Percentiles rank a stretch among this genome's conserved stretches.
Evolutionary conservation across 1,140 invertebrate species (phyloP).

Genomic region (Pemphigus obesinymphae): DNA sequence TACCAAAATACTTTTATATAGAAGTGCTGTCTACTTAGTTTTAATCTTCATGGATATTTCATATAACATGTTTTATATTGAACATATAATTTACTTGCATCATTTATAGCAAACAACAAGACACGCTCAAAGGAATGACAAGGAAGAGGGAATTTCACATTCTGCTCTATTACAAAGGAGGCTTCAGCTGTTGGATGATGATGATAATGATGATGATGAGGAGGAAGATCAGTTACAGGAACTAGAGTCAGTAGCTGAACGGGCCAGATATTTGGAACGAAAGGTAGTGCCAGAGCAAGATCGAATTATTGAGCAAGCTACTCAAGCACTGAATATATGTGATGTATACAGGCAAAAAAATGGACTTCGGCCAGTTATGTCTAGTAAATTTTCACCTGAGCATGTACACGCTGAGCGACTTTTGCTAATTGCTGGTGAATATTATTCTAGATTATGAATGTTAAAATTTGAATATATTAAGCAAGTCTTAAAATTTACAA

Average conservation of each 20-base stretch:
- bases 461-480: too few relatives aligned
- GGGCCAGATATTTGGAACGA: neutral
- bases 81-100: too few relatives aligned
- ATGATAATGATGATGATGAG: neutral
- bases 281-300: neutral
- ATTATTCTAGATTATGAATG: neutral
- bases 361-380: neutral
- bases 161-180: neutral
- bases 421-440: neutral
- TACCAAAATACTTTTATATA: too few relatives aligned
- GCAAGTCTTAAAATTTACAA: too few relatives aligned
- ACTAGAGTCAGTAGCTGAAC: neutral
- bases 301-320: constrained; percentile 20
- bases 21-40: too few relatives aligned
- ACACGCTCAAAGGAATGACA: neutral
- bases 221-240: neutral
- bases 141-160: neutral
- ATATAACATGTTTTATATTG: too few relatives aligned
- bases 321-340: neutral
- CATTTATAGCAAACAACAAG: too few relatives aligned
- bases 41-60: too few relatives aligned
- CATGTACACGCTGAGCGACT: neutral
- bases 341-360: neutral
- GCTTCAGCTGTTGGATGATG: neutral
- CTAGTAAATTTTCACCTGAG: neutral